phyloP scores from a whole-genome alignment of 2,797 vertebrate species.

The Sorex maritimensis region DNA sequence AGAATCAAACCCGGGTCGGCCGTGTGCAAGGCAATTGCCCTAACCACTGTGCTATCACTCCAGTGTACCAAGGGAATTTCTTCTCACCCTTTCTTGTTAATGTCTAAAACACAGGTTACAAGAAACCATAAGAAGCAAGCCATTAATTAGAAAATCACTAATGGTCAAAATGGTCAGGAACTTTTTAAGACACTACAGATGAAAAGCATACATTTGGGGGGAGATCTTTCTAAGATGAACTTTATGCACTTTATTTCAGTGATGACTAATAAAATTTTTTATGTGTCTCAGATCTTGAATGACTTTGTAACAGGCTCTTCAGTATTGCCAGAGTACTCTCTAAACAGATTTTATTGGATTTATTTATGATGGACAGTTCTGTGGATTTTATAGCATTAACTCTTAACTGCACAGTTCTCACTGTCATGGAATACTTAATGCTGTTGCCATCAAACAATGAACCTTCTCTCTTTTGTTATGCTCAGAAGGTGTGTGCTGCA shows the following conservation, averaged over 20 bases:
- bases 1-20: too few relatives aligned
- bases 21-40: too few relatives aligned
- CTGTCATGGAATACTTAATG: slow-evolving; percentile 69
- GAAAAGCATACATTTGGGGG: slow-evolving; percentile 68
- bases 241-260: slow-evolving; percentile 86
- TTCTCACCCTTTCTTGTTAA: slow-evolving; percentile 79
- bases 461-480: slow-evolving; percentile 69
- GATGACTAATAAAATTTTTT: slow-evolving; percentile 88
- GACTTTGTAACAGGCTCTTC: slow-evolving; percentile 81
- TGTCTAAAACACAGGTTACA: slow-evolving; percentile 80
- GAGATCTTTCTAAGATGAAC: slow-evolving; percentile 81
- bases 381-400: slow-evolving; percentile 86
- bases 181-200: slow-evolving; percentile 76
- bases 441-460: slow-evolving; percentile 64
- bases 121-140: slow-evolving; percentile 81
- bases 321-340: slow-evolving; percentile 70
- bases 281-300: slow-evolving; percentile 85
- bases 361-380: slow-evolving; percentile 77
- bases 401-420: slow-evolving; percentile 55
- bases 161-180: slow-evolving; percentile 83
- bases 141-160: slow-evolving; percentile 86
- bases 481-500: slow-evolving; percentile 74
- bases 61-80: slow-evolving; percentile 72
- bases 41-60: too few relatives aligned
- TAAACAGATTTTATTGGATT: slow-evolving; percentile 80